Conservation (phyloP, 2,113 vertebrate genomes). For the Ictalurus punctatus region DNA sequence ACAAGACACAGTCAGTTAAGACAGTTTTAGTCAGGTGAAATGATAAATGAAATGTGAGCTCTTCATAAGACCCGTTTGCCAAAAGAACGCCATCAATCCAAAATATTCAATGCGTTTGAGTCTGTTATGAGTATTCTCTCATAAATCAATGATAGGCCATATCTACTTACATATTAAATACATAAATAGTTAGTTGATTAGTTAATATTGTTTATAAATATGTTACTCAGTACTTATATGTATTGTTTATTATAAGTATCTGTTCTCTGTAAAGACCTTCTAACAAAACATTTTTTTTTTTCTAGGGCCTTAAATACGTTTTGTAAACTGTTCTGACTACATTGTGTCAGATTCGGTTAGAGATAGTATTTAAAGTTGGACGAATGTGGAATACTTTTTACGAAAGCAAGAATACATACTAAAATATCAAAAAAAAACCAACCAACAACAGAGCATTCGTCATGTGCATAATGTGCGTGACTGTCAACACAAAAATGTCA, state of each 20-base stretch:
- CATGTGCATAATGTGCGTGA: neutral
- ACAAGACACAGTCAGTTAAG: neutral
- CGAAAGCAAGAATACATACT: neutral
- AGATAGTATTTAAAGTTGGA: neutral
- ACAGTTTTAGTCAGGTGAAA: neutral
- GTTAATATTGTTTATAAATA: neutral
- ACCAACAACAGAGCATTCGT: neutral
- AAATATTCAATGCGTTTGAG: neutral
- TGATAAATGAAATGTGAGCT: neutral
- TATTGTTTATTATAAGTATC: neutral
- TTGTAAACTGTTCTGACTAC: neutral
- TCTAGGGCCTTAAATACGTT: neutral
- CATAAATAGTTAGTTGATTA: neutral
- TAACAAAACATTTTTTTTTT: slow-evolving; percentile 39
- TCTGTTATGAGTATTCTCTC: neutral
- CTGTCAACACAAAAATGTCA: neutral
- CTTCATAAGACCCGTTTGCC: neutral
- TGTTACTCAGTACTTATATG: neutral
- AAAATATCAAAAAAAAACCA: neutral
- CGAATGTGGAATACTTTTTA: neutral
- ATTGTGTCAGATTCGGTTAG: neutral
- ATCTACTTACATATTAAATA: neutral
- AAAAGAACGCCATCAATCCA: neutral
- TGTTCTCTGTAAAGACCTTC: slow-evolving; percentile 41
- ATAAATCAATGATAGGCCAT: neutral